These are phyloP conservation scores for Periophthalmus modestus DNA, from an alignment of 2,113 vertebrate genomes.

Conservation along the genomic window DNA sequence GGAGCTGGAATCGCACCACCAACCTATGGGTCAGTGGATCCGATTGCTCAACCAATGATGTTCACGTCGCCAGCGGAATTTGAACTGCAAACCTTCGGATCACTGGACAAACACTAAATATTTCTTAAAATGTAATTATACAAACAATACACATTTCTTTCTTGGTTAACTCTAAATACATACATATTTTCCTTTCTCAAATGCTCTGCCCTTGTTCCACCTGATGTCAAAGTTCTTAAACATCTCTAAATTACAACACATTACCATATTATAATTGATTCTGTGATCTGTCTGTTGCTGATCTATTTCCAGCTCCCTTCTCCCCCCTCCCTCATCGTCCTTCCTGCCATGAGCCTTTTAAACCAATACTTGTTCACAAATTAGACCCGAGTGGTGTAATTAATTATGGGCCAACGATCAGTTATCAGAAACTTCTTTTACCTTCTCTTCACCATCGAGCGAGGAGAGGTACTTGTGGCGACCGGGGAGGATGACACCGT, in stretches of 20 bases:
- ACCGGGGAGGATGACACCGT: conserved; percentile 59
- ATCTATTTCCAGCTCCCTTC: neutral
- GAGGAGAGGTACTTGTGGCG: conserved; percentile 26
- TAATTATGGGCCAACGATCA: conserved; percentile 71
- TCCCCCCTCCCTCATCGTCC: conserved; percentile 24
- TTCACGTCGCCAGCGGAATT: too few relatives aligned
- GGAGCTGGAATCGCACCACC: too few relatives aligned
- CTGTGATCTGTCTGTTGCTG: neutral
- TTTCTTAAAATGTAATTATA: neutral
- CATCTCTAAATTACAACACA: conserved; percentile 4
- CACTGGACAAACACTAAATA: neutral
- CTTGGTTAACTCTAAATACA: neutral
- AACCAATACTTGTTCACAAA: conserved; percentile 59
- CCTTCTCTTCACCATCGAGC: conserved; percentile 54
- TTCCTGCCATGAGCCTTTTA: conserved; percentile 36
- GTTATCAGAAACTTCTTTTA: conserved; percentile 75
- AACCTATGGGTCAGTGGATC: too few relatives aligned
- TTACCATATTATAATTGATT: conserved; percentile 13
- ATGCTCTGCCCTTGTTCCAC: neutral
- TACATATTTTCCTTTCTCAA: neutral
- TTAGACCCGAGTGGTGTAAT: conserved; percentile 57
- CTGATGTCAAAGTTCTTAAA: neutral
- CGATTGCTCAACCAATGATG: too few relatives aligned
- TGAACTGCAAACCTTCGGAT: too few relatives aligned
- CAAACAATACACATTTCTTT: neutral